Base-by-base conservation (phyloP, 2,797 vertebrate genomes). In the Oceanodroma leucorhoa region DNA sequence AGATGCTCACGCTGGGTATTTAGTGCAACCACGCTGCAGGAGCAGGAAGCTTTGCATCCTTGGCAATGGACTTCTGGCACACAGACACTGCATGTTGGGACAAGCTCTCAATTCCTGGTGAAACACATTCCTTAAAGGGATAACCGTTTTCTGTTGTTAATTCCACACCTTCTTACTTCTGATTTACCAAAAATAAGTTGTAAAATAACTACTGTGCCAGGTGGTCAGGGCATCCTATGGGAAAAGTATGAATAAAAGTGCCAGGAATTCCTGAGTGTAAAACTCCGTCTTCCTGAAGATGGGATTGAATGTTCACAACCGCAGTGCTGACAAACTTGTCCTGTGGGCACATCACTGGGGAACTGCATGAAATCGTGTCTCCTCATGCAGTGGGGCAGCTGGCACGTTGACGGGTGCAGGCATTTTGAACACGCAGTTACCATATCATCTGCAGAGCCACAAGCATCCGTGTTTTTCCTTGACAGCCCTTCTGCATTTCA, bases 31-130 rank as follows among this genome's bases (percentile, higher is more conserved):
- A 51, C 3, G 2, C 36, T 55, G 6, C 48, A 90, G 30, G 18
- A 86, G 14, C 9, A 66, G 11, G 48, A 78, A 34, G 9, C 20
- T 81, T 38, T 88, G 21, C 15, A 43, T 43, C 36, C 19, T 32
- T 66, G 43, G 36, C 36, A 45, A 38, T 27, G 30, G 58, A 48
- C 32, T 80, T 65, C n/a, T 83, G 46, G 22, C 9, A 80, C 21
- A 46, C 0, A 0, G 46, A 27, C 55, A 81, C n/a, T 48, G 61
- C 22, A 45, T 2, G 0, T 0, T 21, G 27, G 36, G 41, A 83
- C 22, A 77, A 60, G 22, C 14, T 61, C 73, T 93, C 22, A 45
- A 2, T 82, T 78, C 38, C 34, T 46, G 17, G 7, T 46, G 26
- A 82, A 95, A 72, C 13, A 23, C 27, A 24, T 29, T 84, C 51